These are phyloP conservation scores for Ceratina australensis DNA, from an alignment of 1,140 invertebrate species.

Conservation along the genomic window DNA sequence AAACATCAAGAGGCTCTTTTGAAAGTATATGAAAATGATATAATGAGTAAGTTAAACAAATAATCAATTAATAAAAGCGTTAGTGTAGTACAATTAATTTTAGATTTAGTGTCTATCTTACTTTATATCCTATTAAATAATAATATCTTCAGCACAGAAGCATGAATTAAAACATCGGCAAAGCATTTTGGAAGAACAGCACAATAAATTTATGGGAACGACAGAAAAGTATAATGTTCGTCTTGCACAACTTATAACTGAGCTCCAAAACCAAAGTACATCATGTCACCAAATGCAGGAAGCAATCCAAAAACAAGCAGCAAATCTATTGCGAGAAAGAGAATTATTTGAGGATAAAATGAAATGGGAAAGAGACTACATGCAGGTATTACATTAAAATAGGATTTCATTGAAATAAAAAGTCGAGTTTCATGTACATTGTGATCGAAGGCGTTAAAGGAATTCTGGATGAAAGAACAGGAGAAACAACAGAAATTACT, in stretches of 20 bases:
- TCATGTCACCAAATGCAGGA: constrained; percentile 66
- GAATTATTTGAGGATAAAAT: constrained; percentile 73
- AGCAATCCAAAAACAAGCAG: constrained; percentile 64
- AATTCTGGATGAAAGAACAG: constrained; percentile 73
- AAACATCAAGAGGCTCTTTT: constrained; percentile 62
- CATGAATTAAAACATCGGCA: constrained; percentile 67
- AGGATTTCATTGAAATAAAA: neutral
- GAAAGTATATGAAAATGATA: constrained; percentile 66
- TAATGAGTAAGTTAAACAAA: constrained; percentile 65
- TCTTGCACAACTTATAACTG: constrained; percentile 56
- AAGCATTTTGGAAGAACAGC: constrained; percentile 60
- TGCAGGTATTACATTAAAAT: constrained; percentile 62
- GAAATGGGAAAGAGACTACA: constrained; percentile 72
- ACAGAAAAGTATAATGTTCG: constrained; percentile 67
- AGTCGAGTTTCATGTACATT: neutral
- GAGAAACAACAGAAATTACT: constrained; percentile 68
- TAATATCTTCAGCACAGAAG: constrained; percentile 65
- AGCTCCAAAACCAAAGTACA: constrained; percentile 68
- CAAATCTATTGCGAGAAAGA: constrained; percentile 67
- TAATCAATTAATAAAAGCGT: constrained; percentile 14
- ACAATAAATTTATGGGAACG: constrained; percentile 65
- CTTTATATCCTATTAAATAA: neutral
- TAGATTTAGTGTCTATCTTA: constrained; percentile 18
- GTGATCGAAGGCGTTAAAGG: constrained; percentile 65
- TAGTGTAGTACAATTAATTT: constrained; percentile 3